Evolutionary conservation across 2,113 vertebrate species (phyloP), one percentile per base, ranked within the genome.

Genomic region (Chaetodon trifascialis): DNA sequence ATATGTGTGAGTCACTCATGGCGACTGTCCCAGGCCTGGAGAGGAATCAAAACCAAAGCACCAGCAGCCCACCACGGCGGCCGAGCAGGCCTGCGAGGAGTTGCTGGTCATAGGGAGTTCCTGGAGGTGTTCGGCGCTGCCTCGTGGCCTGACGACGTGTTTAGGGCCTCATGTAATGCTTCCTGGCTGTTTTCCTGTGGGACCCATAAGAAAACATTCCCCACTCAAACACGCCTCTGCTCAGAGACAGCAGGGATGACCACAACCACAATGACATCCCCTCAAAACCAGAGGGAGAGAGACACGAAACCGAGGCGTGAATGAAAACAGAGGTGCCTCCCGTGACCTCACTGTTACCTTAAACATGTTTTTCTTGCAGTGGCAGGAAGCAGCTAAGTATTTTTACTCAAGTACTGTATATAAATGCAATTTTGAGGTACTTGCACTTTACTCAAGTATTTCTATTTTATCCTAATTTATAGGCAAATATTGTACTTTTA

Each of bases 171-270:
- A 42, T 19, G 62, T 86, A 49, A 80, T 59, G 56, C 86, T 91
- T 93, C 92, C 91, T 91, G 81, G 70, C 47, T 67, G 38, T 82
- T 91, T 92, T 93, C 90, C 92, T 92, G 80, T 79, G 85, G 87
- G 90, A 89, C 59, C 3, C 14, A 34, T 64, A 46, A 80, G 76
- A 88, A 93, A 94, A 86, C 63, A 88, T 60, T 89, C 84, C 82
- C 84, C 83, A 58, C 90, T 84, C 38, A 3, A 83, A 59, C 69
- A 73, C 71, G 42, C 83, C 51, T 83, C 80, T 70, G 58, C 68
- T 17, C 67, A 36, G 63, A 70, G 52, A 74, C 40, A 52, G 38
- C 49, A 17, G 46, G 19, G 25, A 10, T 8, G 51, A 51, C 64
- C 25, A 52, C 44, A 70, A 79, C 62, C 67, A 54, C 47, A 0